Evolutionary conservation across 2,888 invertebrate species (phyloP), one percentile per base, ranked within the genome.

Genomic region (Agonopterix heracliana): DNA sequence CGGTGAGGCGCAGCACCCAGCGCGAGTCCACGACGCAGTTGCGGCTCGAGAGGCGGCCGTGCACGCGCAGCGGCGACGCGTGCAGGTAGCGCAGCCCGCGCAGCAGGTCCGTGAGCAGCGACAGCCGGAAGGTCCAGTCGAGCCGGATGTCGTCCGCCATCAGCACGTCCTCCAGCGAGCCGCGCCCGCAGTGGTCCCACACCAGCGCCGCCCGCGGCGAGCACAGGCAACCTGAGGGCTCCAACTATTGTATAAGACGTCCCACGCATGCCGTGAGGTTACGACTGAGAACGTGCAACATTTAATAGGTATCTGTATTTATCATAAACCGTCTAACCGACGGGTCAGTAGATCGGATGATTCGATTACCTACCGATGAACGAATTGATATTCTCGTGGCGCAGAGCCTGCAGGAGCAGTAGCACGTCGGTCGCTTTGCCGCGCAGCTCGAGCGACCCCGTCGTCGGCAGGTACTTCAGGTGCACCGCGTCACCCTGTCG

Each of bases 21-120:
- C 98, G 92, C 50, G 97, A 95, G 83, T 98, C 98, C 53, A 98
- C 97, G 43, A 97, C 95, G 85, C 98, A 98, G 86, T 96, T 97
- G 54, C 96, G 91, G 43, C 97, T 98, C 4, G 95, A 93, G 48
- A 98, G 90, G 62, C 93, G 93, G 38, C 97, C 98, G 81, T 98
- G 98, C 56, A 93, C 92, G 61, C 95, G 92, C 63, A 96, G 90
- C 11, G 95, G 91, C 14, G 95, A 93, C 42, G 93, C 90, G 83
- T 98, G 98, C 48, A 98, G 86, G 78, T 96, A 97, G 66, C 95
- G 93, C 93, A 98, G 95, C 44, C 97, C 98, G 92, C 95, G 90
- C 61, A 97, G 96, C 54, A 98, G 90, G 87, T 98, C 98, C 9
- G 97, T 97, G 46, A 98, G 91, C 57, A 98, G 90, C 41, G 98